A percentile compares a stretch with the other conserved stretches of the same genome.
Evolutionary conservation across 2,888 invertebrate genomes (phyloP).

Genomic region (Drosophila birchii): DNA sequence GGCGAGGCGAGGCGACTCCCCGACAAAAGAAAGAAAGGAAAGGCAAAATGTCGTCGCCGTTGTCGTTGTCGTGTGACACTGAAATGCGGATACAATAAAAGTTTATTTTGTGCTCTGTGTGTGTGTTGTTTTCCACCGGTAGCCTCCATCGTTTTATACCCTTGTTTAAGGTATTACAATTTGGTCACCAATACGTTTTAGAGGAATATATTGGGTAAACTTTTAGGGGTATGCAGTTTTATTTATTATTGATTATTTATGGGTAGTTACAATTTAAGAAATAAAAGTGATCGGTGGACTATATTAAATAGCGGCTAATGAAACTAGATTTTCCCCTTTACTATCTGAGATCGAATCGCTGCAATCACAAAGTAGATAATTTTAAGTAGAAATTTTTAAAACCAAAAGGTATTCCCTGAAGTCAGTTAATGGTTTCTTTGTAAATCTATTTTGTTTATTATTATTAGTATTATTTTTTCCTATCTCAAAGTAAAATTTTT

Average conservation of each 20-base stretch:
- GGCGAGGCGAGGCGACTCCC: slow-evolving; percentile 22
- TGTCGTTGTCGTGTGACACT: slow-evolving; percentile 64
- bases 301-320: neutral
- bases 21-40: slow-evolving; percentile 48
- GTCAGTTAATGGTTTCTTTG: no score
- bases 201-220: neutral
- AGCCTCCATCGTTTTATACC: slow-evolving; percentile 7
- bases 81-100: slow-evolving; percentile 80
- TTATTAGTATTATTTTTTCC: no score
- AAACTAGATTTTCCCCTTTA: neutral
- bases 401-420: neutral
- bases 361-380: neutral
- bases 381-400: neutral
- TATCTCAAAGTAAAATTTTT: no score
- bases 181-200: neutral
- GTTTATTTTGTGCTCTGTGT: slow-evolving; percentile 51
- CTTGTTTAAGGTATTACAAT: slow-evolving; percentile 7
- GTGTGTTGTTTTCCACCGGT: slow-evolving; percentile 8
- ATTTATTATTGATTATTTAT: neutral
- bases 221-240: neutral
- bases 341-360: neutral
- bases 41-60: slow-evolving; percentile 54
- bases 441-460: rapidly evolving
- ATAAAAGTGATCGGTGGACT: no score
- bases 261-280: neutral